Base-by-base conservation (phyloP, 2,888 invertebrate species). In the Biston betularia region DNA sequence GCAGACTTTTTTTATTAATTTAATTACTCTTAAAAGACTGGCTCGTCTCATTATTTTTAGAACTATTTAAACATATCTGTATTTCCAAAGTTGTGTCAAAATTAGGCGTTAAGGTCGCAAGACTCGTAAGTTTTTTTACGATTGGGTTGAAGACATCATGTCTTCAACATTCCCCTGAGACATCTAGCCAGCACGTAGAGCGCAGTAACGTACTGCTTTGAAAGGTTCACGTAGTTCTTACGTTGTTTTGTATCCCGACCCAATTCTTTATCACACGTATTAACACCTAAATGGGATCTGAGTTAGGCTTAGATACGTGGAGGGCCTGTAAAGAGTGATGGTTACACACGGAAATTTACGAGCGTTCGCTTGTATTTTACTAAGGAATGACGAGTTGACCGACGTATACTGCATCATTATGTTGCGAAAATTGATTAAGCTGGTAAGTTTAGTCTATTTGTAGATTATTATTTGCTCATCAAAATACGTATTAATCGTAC, bases 151-250 rank as follows among this genome's bases (percentile, higher is more conserved):
- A 64, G 66, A 65, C 59, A 56, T 67, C 57, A 67, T 54, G 70
- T 63, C 66, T 63, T 53, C 66, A 62, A 38, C 45, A 67, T 61
- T 67, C 72, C 70, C 70, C 57, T 11, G 68, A 65, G 66, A 44
- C 55, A 42, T 56, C 56, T 52, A 57, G 54, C 53, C 54, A 50
- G 63, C 70, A 70, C 70, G 68, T 69, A 68, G 46, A 42, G 46
- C 54, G 58, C 62, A 68, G 65, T 64, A 71, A 68, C 69, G 68
- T 72, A 70, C 65, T 67, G 63, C 68, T 61, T 67, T 77, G 74
- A 79, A 75, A 77, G 77, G 76, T 73, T 74, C 75, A 57, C 72
- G 76, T 77, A 74, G 68, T 75, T 69, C 69, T 71, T 75, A 75
- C 75, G 74, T 72, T 70, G 67, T 68, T 63, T 72, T 72, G 72